Evolutionary conservation across 2,888 invertebrate genomes (phyloP), one percentile per base, ranked within the genome.

Genomic region (Acrobasis repandana): DNA sequence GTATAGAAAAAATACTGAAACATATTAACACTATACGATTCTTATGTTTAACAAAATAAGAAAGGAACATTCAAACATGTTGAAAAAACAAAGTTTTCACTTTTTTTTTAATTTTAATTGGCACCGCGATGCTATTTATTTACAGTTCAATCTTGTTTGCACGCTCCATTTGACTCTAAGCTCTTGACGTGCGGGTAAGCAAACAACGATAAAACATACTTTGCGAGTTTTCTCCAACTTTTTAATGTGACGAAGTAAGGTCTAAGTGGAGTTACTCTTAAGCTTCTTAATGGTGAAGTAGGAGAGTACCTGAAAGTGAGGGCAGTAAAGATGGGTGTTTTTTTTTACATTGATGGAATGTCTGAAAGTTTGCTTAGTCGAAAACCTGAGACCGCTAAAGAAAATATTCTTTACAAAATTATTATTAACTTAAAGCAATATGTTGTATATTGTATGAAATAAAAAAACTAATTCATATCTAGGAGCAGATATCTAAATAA

Each of bases 131-230:
- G 14, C 38, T 10, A 11, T 36, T 4, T 4, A 9, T 36, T 36
- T 2, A 36, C 11, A 36, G 2, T 5, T 38, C 14, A 11, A 6
- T 11, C 10, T 38, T 11, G 4, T 11, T 49, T 20, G 38, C 16
- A 38, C 8, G 20, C 18, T 43, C 43, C 18, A 54, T 36, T 54
- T 16, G 10, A 4, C 43, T 54, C 11, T 54, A 36, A 43, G 14
- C 43, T 38, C 11, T 11, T 1, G 9, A 20, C 38, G 14, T 54
- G 38, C 54, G 20, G 38, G 54, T 38, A 54, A 54, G 38, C 58
- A 49, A 85, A 85, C 82, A 82, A 84, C 81, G 84, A 86, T 89
- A 88, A 89, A 88, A 88, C 83, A 83, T 84, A 82, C 85, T 88
- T 86, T 82, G 83, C 71, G 79, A 83, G 81, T 80, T 80, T 77